These are phyloP conservation scores for Apantesis nais DNA, from an alignment of 2,888 invertebrate genomes.

Conservation along the genomic window DNA sequence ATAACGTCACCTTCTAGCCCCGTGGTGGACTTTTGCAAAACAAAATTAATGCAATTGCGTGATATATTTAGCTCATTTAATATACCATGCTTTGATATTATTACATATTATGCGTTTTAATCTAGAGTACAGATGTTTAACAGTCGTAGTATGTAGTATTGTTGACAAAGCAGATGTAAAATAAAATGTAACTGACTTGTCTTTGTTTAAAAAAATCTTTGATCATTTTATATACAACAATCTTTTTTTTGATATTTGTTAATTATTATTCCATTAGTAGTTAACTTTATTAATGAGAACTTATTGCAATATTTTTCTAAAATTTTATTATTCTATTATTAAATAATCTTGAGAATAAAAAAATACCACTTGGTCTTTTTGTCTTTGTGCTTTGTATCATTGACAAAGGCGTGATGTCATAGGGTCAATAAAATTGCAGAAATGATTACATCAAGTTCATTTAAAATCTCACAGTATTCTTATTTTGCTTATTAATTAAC, in stretches of 20 bases:
- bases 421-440: no score
- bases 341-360: background rate
- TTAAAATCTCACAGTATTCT: no score
- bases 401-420: no score
- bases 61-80: constrained; percentile 42
- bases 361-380: background rate
- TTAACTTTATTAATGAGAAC: background rate
- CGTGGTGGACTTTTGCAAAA: constrained; percentile 48
- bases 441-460: no score
- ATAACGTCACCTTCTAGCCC: constrained; percentile 51
- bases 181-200: background rate
- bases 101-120: constrained; percentile 23
- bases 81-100: constrained; percentile 40
- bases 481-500: no score
- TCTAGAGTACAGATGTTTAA: constrained; percentile 24
- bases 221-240: background rate
- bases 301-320: no score
- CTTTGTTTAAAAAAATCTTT: background rate
- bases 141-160: constrained; percentile 1
- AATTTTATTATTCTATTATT: background rate
- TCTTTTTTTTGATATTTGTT: background rate
- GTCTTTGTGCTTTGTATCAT: background rate
- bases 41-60: constrained; percentile 62
- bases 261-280: background rate
- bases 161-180: constrained; percentile 1